These are phyloP conservation scores for Sarcophaga peregrina DNA, from an alignment of 1,140 invertebrate species.

Conservation along the genomic window DNA sequence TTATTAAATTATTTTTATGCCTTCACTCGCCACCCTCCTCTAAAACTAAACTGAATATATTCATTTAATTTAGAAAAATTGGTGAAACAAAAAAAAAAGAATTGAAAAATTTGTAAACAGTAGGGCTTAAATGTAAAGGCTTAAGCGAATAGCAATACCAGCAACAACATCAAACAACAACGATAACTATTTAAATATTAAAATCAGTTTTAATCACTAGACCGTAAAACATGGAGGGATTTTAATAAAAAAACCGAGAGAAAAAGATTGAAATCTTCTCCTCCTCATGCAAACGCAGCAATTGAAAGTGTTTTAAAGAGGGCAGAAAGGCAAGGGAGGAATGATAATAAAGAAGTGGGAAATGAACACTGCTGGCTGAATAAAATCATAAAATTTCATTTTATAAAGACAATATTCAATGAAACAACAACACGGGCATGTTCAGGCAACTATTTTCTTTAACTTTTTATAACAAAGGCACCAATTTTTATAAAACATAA, in stretches of 20 bases:
- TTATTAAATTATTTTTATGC: neutral
- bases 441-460: too few species aligned
- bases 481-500: too few species aligned
- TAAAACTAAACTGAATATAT: neutral
- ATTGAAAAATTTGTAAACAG: neutral
- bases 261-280: neutral
- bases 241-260: neutral
- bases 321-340: neutral
- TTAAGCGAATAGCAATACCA: neutral
- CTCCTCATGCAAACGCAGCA: neutral
- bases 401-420: neutral
- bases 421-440: neutral
- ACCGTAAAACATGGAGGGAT: neutral
- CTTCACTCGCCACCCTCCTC: neutral
- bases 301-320: neutral
- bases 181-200: constrained; percentile 16
- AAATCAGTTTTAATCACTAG: constrained; percentile 22
- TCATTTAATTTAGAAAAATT: neutral
- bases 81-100: neutral
- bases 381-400: constrained; percentile 18
- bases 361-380: neutral
- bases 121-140: neutral
- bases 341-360: neutral
- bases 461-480: too few species aligned
- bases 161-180: neutral